A percentile compares a stretch with the other conserved stretches of the same genome.
Evolutionary conservation across 2,113 vertebrate genomes (phyloP).

Genomic region (Sigmodon hispidus): DNA sequence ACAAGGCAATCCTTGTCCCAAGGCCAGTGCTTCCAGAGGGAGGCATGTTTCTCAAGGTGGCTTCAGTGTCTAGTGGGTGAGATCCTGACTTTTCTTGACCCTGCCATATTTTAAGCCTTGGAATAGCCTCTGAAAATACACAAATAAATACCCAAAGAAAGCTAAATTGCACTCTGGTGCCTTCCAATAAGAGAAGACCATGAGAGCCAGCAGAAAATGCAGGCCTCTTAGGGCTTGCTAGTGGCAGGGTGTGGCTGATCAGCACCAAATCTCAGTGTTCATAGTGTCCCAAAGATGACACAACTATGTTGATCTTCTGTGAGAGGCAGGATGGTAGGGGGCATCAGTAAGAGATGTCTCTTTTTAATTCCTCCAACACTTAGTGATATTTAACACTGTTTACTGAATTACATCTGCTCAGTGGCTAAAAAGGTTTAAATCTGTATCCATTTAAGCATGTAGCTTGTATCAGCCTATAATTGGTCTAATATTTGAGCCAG

Average conservation of each 20-base stretch:
- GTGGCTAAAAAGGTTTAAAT: conserved; percentile 69
- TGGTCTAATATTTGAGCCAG: conserved; percentile 80
- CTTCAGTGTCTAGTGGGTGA: not conserved
- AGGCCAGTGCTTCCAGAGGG: not conserved
- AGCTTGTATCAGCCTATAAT: conserved; percentile 80
- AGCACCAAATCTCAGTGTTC: not conserved
- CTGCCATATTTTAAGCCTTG: not conserved
- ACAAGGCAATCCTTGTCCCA: not conserved
- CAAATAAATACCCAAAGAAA: conserved; percentile 47
- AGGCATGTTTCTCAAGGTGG: not conserved
- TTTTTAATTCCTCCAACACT: conserved; percentile 65
- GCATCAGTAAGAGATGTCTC: conserved; percentile 32
- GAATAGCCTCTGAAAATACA: conserved; percentile 53
- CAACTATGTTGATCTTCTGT: not conserved
- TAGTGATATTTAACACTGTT: conserved; percentile 62
- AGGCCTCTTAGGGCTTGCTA: conserved; percentile 19
- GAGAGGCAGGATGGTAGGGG: not conserved
- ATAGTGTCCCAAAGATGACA: not conserved
- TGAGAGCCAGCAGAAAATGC: conserved; percentile 7
- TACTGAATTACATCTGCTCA: conserved; percentile 72
- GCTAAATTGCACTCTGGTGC: conserved; percentile 36
- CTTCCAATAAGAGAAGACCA: conserved; percentile 54
- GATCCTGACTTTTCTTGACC: conserved; percentile 19
- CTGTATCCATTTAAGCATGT: conserved; percentile 81
- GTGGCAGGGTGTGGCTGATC: conserved; percentile 33